These are phyloP conservation scores for Smittia aterrima DNA, from an alignment of 2,888 invertebrate species.

Conservation along the genomic window DNA sequence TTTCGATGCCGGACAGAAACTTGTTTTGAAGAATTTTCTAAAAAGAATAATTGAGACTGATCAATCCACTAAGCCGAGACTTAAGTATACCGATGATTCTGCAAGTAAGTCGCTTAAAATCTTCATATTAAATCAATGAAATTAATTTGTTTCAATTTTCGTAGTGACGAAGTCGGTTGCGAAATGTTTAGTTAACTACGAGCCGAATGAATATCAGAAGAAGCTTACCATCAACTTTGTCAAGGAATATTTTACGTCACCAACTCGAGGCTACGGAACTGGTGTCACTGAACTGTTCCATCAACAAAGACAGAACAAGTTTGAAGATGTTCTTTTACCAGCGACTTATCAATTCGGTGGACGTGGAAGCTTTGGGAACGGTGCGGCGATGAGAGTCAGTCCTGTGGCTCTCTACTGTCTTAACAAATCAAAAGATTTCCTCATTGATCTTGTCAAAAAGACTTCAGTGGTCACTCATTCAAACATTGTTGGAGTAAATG, in stretches of 20 bases:
- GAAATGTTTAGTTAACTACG: constrained; percentile 59
- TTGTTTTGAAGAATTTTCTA: constrained; percentile 59
- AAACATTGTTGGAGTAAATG: constrained; percentile 58
- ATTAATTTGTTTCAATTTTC: too few relatives aligned
- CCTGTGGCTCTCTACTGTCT: constrained; percentile 65
- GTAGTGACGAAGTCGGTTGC: constrained; percentile 67
- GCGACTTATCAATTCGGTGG: constrained; percentile 65
- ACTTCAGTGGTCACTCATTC: constrained; percentile 65
- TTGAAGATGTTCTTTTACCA: constrained; percentile 61
- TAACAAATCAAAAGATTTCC: constrained; percentile 48
- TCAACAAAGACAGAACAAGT: constrained; percentile 57
- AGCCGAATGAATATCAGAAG: constrained; percentile 56
- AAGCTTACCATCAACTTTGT: constrained; percentile 65
- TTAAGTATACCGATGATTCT: constrained; percentile 68
- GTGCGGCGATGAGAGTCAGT: constrained; percentile 71
- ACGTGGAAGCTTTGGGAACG: constrained; percentile 72
- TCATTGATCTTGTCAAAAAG: constrained; percentile 56
- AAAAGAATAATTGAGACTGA: constrained; percentile 58
- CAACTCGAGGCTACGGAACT: constrained; percentile 65
- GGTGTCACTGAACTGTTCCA: constrained; percentile 60
- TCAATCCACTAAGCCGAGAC: constrained; percentile 51
- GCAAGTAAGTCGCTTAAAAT: too few relatives aligned
- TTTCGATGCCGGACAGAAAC: constrained; percentile 54
- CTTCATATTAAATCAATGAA: too few relatives aligned
- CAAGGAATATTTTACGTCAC: constrained; percentile 61